Base-by-base conservation (phyloP, 2,113 vertebrate species). In the Nannospalax galili region DNA sequence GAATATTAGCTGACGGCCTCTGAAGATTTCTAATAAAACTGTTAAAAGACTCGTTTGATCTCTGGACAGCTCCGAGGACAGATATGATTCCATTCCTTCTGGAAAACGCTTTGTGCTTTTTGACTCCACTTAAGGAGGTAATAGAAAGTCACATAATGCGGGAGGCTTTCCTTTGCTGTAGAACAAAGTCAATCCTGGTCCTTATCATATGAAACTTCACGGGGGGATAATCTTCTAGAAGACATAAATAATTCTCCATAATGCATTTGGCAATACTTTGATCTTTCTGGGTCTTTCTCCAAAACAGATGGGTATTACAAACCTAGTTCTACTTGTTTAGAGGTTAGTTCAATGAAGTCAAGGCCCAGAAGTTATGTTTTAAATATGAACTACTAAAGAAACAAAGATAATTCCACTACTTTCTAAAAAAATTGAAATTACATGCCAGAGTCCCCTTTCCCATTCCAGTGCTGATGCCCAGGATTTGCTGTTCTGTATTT, bases 1-100 rank as follows among this genome's bases (percentile, higher is more conserved):
- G 88, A 95, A 94, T 82, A 94, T 91, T 88, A n/a, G 67, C 56
- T 69, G 64, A 92, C 74, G 73, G 64, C 69, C 92, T 96, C 92
- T 70, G 93, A 91, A 95, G 91, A 74, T 35, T 78, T 79, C 88
- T 94, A 97, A 40, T 95, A 94, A 97, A 94, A 92, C 88, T 88
- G 69, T 92, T 94, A 37, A 91, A 96, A 90, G 85, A 90, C 35
- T 42, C 93, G 90, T 97, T 96, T 96, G 95, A 97, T 97, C 96
- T 97, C 82, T 45, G 58, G 65, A 84, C 91, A 85, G 73, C 88
- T 78, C 88, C 24, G 84, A 96, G 81, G 88, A 97, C 72, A 96
- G 93, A 95, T 30, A 94, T 5, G 1, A 37, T 94, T 91, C 90
- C 80, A 62, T 86, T 90, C 92, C 73, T 97, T 85, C 73, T 96